A percentile compares a stretch with the other conserved stretches of the same genome.
These are phyloP conservation scores for Monarcha castaneiventris DNA, from an alignment of 2,113 vertebrate genomes.

Conservation along the genomic window DNA sequence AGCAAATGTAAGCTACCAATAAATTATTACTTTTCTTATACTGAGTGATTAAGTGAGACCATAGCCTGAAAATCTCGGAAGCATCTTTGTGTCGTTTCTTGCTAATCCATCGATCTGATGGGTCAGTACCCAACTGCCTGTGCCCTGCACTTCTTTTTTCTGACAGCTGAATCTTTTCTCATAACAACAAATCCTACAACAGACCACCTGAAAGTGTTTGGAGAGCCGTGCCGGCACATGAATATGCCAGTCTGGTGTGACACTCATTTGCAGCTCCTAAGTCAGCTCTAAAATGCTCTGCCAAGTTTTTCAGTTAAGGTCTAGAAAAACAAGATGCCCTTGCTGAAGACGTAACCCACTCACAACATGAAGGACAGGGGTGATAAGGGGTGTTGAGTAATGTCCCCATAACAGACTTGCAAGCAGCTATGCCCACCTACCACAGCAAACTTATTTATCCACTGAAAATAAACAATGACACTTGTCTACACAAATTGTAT, in stretches of 20 bases:
- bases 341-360: neutral
- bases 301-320: neutral
- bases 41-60: neutral
- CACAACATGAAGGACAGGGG: neutral
- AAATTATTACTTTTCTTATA: neutral
- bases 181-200: neutral
- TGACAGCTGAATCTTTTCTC: neutral
- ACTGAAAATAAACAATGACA: neutral
- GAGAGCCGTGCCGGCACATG: fast-evolving
- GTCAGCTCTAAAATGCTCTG: neutral
- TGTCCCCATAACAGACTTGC: neutral
- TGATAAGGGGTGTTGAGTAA: neutral
- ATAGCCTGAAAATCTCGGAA: neutral
- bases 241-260: neutral
- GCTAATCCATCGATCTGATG: neutral
- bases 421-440: neutral
- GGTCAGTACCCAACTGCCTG: neutral
- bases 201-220: neutral
- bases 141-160: neutral
- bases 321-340: neutral
- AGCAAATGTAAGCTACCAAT: neutral
- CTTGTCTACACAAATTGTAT: neutral
- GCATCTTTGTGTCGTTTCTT: neutral
- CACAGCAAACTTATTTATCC: neutral
- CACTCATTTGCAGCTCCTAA: neutral